A percentile compares a stretch with the other conserved stretches of the same genome.
These are phyloP conservation scores for Hanleya hanleyi DNA, from an alignment of 2,888 invertebrate genomes.

Conservation along the genomic window DNA sequence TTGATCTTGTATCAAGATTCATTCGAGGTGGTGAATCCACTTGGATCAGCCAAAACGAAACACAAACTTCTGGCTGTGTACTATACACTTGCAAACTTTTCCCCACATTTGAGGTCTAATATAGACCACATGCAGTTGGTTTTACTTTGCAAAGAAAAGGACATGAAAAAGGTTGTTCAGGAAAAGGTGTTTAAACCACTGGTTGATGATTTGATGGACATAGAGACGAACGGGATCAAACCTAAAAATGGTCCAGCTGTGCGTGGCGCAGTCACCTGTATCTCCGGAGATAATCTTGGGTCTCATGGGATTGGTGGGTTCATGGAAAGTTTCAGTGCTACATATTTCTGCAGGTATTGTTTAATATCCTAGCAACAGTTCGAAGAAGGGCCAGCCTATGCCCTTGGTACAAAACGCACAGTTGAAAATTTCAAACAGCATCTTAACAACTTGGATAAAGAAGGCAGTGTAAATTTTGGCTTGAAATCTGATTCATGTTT, in stretches of 20 bases:
- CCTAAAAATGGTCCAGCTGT: not conserved
- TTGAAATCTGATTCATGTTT: not conserved
- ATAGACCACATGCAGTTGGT: slow-evolving; percentile 12
- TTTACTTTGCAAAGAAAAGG: slow-evolving; percentile 10
- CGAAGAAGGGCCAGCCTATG: not conserved
- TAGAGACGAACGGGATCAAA: not conserved
- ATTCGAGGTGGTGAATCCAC: too few species aligned
- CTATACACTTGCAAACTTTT: slow-evolving; percentile 20
- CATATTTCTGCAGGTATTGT: too few species aligned
- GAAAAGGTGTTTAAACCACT: not conserved
- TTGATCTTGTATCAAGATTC: too few species aligned
- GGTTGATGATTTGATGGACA: not conserved
- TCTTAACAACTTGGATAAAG: not conserved
- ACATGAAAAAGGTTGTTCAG: not conserved
- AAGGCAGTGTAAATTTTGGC: not conserved
- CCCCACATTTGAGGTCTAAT: slow-evolving; percentile 14
- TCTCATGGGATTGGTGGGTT: not conserved
- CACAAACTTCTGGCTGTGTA: slow-evolving; percentile 28
- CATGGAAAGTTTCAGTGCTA: not conserved
- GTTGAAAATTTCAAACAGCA: not conserved
- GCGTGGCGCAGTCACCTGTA: not conserved
- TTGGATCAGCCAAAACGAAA: slow-evolving; percentile 27
- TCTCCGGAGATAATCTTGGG: not conserved
- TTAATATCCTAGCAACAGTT: not conserved
- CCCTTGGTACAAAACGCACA: not conserved